phyloP scores from a whole-genome alignment of 2,113 vertebrate species.

The Cinclus cinclus region DNA sequence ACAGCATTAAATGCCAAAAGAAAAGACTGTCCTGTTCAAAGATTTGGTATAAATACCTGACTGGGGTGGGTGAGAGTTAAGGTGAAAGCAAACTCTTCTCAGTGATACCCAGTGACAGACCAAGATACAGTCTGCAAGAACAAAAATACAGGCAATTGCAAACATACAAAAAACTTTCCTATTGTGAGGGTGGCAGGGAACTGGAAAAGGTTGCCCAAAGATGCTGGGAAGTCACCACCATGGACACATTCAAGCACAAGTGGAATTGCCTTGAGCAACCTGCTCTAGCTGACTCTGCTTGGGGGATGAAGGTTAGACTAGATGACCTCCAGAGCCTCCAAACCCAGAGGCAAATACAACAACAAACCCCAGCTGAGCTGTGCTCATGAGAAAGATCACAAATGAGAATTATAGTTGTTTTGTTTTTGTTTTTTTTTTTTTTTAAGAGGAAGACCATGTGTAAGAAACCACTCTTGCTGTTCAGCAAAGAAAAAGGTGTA shows the following conservation, averaged over 20 bases:
- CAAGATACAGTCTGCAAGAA: neutral
- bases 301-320: neutral
- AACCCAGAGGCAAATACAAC: neutral
- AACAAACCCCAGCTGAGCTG: neutral
- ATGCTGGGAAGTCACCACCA: neutral
- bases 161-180: neutral
- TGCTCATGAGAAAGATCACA: neutral
- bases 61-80: neutral
- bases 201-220: neutral
- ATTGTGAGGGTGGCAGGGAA: neutral
- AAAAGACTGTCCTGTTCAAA: neutral
- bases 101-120: neutral
- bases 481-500: constrained; percentile 9
- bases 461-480: neutral
- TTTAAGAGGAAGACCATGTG: neutral
- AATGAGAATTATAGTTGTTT: neutral
- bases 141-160: neutral
- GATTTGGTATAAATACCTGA: neutral
- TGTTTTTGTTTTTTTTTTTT: neutral
- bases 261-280: neutral
- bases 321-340: neutral
- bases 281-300: neutral
- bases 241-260: neutral
- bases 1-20: neutral
- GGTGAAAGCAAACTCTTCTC: neutral